Evolutionary conservation across 2,797 vertebrate species (phyloP).

Genomic region (Labeo calbasu): DNA sequence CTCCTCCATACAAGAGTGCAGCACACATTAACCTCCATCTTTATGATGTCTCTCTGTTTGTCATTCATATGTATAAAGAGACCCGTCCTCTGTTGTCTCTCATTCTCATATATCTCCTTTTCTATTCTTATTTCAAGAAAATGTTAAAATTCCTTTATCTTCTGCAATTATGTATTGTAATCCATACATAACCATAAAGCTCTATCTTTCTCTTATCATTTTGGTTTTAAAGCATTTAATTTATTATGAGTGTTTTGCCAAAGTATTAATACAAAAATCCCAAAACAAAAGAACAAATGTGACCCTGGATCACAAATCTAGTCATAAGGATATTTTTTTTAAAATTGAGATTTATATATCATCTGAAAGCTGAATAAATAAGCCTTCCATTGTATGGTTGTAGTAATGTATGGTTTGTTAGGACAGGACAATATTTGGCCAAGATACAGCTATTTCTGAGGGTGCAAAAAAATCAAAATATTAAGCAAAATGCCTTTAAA

Average conservation of each 20-base stretch:
- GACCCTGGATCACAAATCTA: no score
- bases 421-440: no score
- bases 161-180: neutral
- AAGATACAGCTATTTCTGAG: no score
- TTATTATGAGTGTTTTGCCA: neutral
- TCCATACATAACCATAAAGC: neutral
- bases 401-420: no score
- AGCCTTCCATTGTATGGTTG: no score
- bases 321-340: no score
- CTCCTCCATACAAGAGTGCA: constrained; percentile 47
- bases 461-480: no score
- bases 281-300: neutral
- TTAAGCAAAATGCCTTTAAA: no score
- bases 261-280: neutral
- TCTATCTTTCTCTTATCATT: constrained; percentile 36
- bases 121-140: neutral
- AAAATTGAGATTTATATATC: no score
- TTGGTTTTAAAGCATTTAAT: neutral
- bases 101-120: neutral
- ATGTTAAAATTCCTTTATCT: neutral
- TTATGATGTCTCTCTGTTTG: constrained; percentile 29
- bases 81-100: constrained; percentile 32
- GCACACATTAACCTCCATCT: constrained; percentile 54
- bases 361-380: neutral
- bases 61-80: constrained; percentile 4